These are phyloP conservation scores for Amphipyra tragopoginis DNA, from an alignment of 2,888 invertebrate species.

Conservation along the genomic window DNA sequence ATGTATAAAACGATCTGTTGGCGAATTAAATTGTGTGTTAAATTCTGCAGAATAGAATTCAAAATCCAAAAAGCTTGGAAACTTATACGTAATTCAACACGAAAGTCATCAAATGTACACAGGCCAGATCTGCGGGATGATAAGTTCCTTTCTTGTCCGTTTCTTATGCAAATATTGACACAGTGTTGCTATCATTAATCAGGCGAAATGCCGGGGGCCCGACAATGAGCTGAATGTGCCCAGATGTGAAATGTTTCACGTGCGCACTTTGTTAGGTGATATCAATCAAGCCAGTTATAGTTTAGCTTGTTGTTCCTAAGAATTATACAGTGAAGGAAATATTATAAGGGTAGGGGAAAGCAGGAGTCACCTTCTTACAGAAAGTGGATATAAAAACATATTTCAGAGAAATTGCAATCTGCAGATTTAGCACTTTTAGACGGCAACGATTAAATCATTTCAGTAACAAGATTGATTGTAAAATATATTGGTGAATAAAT, in stretches of 20 bases:
- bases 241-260: constrained; percentile 69
- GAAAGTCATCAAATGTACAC: constrained; percentile 80
- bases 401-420: too few species aligned
- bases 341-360: neutral
- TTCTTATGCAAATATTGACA: constrained; percentile 90
- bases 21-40: constrained; percentile 57
- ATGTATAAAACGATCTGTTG: constrained; percentile 3
- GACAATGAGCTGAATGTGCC: constrained; percentile 70
- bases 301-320: constrained; percentile 51
- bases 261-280: constrained; percentile 63
- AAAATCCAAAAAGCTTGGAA: constrained; percentile 46
- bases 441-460: too few species aligned
- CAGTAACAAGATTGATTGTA: too few species aligned
- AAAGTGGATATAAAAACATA: too few species aligned
- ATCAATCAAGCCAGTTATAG: constrained; percentile 72
- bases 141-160: constrained; percentile 84
- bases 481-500: too few species aligned
- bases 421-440: too few species aligned
- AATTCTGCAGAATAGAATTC: constrained; percentile 58
- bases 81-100: constrained; percentile 66
- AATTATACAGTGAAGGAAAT: constrained; percentile 27
- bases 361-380: too few species aligned
- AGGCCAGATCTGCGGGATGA: constrained; percentile 80
- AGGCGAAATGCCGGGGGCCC: constrained; percentile 76
- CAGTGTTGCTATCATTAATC: constrained; percentile 88